Base-by-base conservation (phyloP, 23 tunicate genomes). In the Trididemnum miniatum region DNA sequence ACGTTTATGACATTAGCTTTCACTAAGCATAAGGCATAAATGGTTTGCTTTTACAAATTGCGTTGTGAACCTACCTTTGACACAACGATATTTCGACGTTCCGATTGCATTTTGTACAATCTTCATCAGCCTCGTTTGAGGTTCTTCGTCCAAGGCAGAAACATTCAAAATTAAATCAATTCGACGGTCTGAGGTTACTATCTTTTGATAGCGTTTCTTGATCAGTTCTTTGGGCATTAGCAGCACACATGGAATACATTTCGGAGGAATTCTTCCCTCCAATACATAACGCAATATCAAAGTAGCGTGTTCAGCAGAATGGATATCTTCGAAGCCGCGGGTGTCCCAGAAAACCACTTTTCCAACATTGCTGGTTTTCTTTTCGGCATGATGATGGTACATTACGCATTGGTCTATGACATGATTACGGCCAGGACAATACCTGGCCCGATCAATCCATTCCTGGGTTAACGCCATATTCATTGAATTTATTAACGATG, bases 271-370 rank as follows among this genome's bases (percentile, higher is more conserved):
- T 51, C 99, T 74, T 31, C 99, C 99, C 81, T 96, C 99, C 33
- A 96, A 75, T 31, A 96, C 89, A 69, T 96, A 96, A n/a, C 99
- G 87, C 51, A 96, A 69, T 20, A 96, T 91, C 28, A 96, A 85
- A 25, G 86, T 83, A 1, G 96, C 94, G 71, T 91, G 99, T 31
- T 91, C 95, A 22, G 72, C 81, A 60, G 87, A 97, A 83, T 96
- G 94, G 33, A 96, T 96, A 65, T 85, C 87, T 60, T 96, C 95
- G 83, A 96, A 96, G 49, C 99, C 99, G 31, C 97, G 84, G 3
- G 99, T 92, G 94, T 96, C 99, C 87, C 92, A 91, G 73, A 96
- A 87, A 4, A 91, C 91, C 3, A 96, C 99, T 50, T 85, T 93
- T 59, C 99, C 97, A 12, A 9, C 67, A 0, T 85, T 77, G 73